A percentile compares a stretch with the other conserved stretches of the same genome.
Conservation (phyloP, 2,113 vertebrate genomes). For the Mustelus asterias region DNA sequence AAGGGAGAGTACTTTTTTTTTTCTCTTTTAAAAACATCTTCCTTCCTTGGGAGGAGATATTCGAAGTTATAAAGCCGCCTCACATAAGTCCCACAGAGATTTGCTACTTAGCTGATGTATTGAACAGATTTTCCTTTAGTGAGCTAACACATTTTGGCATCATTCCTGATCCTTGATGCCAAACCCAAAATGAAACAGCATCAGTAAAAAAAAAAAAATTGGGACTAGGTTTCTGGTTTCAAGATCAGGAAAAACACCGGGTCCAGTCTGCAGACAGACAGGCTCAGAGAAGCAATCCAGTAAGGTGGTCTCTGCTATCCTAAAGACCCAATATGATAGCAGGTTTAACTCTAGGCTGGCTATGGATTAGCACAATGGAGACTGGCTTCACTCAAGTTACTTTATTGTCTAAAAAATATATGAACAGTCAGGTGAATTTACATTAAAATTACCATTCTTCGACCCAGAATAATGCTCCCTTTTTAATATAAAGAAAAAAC, state of each 20-base stretch:
- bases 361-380: slow-evolving; percentile 29
- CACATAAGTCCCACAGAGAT: not conserved
- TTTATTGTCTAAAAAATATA: slow-evolving; percentile 31
- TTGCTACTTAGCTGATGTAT: not conserved
- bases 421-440: slow-evolving; percentile 31
- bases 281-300: not conserved
- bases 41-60: not conserved
- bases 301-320: not conserved
- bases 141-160: not conserved
- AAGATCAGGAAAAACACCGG: not conserved
- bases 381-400: slow-evolving; percentile 1
- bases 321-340: not conserved
- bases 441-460: not conserved
- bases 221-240: not conserved
- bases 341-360: not conserved
- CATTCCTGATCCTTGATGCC: not conserved
- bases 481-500: not conserved
- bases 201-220: not conserved
- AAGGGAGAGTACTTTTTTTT: not conserved
- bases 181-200: not conserved
- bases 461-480: slow-evolving; percentile 19
- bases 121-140: not conserved
- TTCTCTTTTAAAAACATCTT: not conserved
- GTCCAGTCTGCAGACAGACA: not conserved
- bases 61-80: not conserved